Percentiles rank a stretch among this genome's conserved stretches.
These are phyloP conservation scores for Crepidodera aurea DNA, from an alignment of 2,888 invertebrate species.

Conservation along the genomic window DNA sequence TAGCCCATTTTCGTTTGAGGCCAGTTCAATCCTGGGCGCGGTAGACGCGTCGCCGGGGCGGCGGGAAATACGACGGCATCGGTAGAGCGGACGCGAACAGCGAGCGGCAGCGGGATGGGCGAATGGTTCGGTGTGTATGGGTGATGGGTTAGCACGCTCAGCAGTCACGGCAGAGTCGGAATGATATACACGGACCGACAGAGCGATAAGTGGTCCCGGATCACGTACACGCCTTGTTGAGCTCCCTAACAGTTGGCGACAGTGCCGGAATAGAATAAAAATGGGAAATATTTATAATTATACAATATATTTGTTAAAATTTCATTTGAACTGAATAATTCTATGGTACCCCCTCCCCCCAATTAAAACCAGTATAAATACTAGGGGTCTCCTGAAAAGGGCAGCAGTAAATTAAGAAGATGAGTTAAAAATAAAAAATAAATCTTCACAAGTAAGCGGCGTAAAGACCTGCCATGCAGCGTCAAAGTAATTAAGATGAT, in stretches of 20 bases:
- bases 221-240: constrained; percentile 46
- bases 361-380: no score
- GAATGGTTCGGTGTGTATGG: not conserved
- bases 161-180: constrained; percentile 20
- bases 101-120: constrained; percentile 21
- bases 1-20: no score
- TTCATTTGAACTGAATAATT: no score
- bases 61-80: constrained; percentile 7
- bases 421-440: no score
- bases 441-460: no score
- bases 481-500: no score
- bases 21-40: not conserved
- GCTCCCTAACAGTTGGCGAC: not conserved
- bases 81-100: constrained; percentile 15
- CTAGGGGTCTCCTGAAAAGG: no score
- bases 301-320: no score
- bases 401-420: no score
- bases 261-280: not conserved
- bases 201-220: constrained; percentile 49
- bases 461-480: no score
- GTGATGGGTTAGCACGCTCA: constrained; percentile 20
- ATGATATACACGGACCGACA: constrained; percentile 37
- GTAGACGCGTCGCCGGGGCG: constrained; percentile 13
- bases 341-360: no score
- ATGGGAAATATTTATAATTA: no score